These are phyloP conservation scores for Tricholaema leucomelas DNA, from an alignment of 2,113 vertebrate species.

Conservation along the genomic window DNA sequence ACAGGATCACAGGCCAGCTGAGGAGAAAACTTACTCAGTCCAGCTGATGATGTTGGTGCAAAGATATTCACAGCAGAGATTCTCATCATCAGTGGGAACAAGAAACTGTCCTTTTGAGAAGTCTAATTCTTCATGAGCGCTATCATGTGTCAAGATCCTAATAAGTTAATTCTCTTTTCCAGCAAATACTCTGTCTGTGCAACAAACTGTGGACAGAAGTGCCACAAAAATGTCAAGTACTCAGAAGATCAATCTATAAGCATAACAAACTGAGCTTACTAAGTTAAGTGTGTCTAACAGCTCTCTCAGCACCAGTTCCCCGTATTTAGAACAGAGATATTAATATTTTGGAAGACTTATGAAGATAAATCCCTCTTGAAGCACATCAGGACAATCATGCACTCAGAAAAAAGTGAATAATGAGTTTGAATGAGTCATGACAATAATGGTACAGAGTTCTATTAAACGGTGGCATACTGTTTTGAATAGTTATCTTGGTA, in stretches of 20 bases:
- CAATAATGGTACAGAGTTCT: not conserved
- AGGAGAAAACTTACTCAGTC: not conserved
- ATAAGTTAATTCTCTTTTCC: not conserved
- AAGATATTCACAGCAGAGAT: not conserved
- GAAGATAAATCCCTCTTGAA: not conserved
- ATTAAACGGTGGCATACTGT: not conserved
- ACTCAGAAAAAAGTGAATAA: not conserved
- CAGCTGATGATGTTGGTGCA: not conserved
- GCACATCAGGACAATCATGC: not conserved
- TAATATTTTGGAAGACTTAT: not conserved
- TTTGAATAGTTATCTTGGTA: not conserved
- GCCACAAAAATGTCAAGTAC: not conserved
- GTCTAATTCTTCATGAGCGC: not conserved
- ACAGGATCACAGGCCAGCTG: not conserved
- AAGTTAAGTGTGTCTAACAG: not conserved
- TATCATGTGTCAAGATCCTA: not conserved
- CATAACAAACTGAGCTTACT: not conserved
- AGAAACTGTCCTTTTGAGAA: not conserved
- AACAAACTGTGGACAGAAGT: not conserved
- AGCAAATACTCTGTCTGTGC: not conserved
- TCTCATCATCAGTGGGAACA: not conserved
- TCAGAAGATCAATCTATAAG: not conserved
- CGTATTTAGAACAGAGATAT: not conserved
- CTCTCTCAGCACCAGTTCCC: not conserved
- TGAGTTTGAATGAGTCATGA: not conserved